Base-by-base conservation (phyloP, 2,888 invertebrate species). In the Cabera pusaria region DNA sequence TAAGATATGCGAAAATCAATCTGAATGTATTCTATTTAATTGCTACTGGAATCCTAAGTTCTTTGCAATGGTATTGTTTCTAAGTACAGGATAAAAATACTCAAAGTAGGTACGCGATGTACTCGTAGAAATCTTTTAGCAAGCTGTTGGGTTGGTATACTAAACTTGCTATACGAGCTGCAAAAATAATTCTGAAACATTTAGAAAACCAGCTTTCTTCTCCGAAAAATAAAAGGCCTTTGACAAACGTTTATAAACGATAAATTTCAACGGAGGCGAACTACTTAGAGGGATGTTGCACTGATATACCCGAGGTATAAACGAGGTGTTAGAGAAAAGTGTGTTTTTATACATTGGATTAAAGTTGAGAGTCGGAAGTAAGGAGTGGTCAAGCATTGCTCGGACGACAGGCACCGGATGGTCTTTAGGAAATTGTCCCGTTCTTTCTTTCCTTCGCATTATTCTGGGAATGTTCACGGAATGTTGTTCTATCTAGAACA, bases 341-440 rank as follows among this genome's bases (percentile, higher is more conserved):
- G 6, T 14, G 10, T 32, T 33, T 9, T 49, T 36, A 18, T 18
- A 1, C 24, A 1, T 17, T 6, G 16, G 5, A 4, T 14, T 44
- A 52, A 31, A 38, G 46, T 42, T 41, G 26, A 22, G 27, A 44
- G 24, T 47, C 3, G 21, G n/a, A 22, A 18, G 6, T 19, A 16
- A 6, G 23, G 21, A 25, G 33, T 38, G 47, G 47, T 47, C 43
- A 49, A 46, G 42, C 34, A 23, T 5, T 21, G 11, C 25, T 25
- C 6, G 29, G 45, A 27, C 39, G 36, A 28, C 36, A 23, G 40
- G 9, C 44, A 18, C 40, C 41, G 42, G 45, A 40, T 42, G 45
- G 44, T 46, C 50, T 53, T 48, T 51, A 50, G 46, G 50, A 53
- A 53, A 53, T 53, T 46, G 53, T 49, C 46, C 37, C 37, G 36